Conservation (phyloP, 2,113 vertebrate genomes). For the Rhadina sibilatrix region DNA sequence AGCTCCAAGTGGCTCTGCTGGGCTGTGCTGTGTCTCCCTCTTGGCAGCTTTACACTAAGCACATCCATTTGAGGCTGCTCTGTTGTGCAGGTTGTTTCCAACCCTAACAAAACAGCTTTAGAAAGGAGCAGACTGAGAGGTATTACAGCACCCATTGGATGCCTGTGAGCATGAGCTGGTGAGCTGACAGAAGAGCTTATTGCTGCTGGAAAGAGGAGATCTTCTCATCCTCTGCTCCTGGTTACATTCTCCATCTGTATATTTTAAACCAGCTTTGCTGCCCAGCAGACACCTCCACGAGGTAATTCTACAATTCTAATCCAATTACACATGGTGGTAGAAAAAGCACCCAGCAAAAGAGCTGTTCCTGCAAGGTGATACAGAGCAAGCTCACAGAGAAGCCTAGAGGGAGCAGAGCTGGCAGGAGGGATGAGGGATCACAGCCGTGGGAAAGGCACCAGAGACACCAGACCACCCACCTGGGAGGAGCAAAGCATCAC, state of each 20-base stretch:
- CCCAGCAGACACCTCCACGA: neutral
- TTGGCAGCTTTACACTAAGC: neutral
- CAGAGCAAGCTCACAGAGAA: neutral
- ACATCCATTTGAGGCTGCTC: neutral
- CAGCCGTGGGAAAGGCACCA: neutral
- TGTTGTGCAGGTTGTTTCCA: neutral
- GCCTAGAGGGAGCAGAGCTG: neutral
- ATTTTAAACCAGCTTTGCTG: neutral
- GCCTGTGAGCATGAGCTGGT: neutral
- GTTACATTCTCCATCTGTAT: no score
- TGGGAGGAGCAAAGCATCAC: neutral
- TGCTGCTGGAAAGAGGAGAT: neutral
- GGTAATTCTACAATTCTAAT: neutral
- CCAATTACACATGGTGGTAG: neutral
- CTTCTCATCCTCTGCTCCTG: neutral
- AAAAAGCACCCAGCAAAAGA: neutral
- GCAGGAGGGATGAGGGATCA: neutral
- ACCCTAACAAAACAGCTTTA: neutral
- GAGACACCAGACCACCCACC: neutral
- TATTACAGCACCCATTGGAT: neutral
- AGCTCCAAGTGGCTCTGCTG: neutral
- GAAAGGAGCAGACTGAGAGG: neutral
- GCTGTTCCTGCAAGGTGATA: neutral
- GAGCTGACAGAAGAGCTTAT: neutral
- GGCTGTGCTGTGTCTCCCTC: neutral